Base-by-base conservation (phyloP, 2,113 vertebrate genomes). In the Nesoenas mayeri region DNA sequence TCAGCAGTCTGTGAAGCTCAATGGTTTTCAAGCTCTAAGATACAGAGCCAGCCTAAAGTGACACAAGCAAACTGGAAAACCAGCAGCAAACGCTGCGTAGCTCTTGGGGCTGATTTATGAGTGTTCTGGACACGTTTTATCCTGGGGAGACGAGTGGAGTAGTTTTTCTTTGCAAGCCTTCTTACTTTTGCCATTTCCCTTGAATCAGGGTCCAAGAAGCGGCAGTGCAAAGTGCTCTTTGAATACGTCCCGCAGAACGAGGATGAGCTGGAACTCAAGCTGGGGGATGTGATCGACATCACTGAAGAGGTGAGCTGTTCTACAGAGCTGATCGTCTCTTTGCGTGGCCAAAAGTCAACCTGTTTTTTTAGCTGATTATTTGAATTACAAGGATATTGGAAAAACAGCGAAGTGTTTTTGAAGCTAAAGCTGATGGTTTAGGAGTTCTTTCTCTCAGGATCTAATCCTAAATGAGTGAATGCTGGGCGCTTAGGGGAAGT, bases 211-310 rank as follows among this genome's bases (percentile, higher is more conserved):
- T 96, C 97, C 6, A 99, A 98, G 97, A 99, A 98, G 89, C 97
- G 98, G 7, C 99, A 98, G 88, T 99, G 99, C 97, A 99, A 98
- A 96, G 99, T 94, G 58, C 89, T 99, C 71, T 99, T 98, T 31
- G 98, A 99, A 1, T 99, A 99, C 72, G 29, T 97, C 86, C 99
- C 99, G 0, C 98, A 98, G 97, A 99, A 99, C 6, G 99, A 99
- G 71, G 99, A 99, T 54, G 99, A 99, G 93, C 97, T 99, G 96
- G 98, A 99, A 29, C 98, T 99, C 71, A 99, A 98, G 91, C 38
- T 97, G 8, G 99, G 99, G 77, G 99, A 99, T 48, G 74, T 99
- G 74, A 95, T 99, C 12, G 99, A 99, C 57, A 97, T 99, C 92
- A 98, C 2, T 8, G 99, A 99, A 47, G 99, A 99, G 99, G 99